phyloP scores from a whole-genome alignment of 2,888 invertebrate species.

The Bimastos eiseni region DNA sequence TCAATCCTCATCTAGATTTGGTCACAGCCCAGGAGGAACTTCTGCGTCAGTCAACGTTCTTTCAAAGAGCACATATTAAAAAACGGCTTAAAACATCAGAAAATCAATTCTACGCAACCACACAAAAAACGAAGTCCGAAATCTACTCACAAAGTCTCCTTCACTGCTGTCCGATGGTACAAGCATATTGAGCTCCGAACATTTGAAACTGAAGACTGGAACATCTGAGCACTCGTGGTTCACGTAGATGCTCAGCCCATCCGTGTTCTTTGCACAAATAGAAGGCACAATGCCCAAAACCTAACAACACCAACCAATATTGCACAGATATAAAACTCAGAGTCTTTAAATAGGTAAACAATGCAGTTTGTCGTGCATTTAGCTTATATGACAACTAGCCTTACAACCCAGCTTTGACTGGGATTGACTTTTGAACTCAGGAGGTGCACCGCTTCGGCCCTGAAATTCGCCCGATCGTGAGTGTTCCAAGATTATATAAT shows the following conservation, averaged over 20 bases:
- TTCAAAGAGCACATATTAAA: neutral
- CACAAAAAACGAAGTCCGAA: neutral
- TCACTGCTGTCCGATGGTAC: neutral
- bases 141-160: neutral
- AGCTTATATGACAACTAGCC: no score
- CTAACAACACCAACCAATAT: neutral
- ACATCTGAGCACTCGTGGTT: neutral
- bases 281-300: slow-evolving; percentile 3
- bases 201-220: slow-evolving; percentile 1
- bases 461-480: no score
- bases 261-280: neutral
- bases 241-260: slow-evolving; percentile 14
- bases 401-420: no score
- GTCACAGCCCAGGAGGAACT: neutral
- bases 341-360: no score
- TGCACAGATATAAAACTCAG: no score
- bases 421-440: no score
- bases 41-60: neutral
- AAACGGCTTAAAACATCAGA: neutral
- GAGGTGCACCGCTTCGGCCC: no score
- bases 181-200: neutral
- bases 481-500: no score
- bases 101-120: neutral
- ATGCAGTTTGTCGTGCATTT: no score
- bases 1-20: no score